phyloP scores from a whole-genome alignment of 2,888 invertebrate species.

The Zygaena filipendulae region DNA sequence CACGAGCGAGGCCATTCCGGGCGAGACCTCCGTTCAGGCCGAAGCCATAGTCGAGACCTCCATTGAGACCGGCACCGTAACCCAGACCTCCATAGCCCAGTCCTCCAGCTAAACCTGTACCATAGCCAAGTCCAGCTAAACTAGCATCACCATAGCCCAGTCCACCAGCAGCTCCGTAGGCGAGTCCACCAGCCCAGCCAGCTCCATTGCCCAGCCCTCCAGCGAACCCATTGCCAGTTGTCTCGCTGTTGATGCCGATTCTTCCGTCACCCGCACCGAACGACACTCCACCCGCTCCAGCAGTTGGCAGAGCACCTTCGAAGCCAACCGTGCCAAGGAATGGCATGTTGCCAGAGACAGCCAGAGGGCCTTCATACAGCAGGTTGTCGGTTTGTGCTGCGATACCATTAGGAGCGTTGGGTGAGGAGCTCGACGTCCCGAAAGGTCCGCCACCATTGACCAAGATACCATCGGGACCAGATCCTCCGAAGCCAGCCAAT shows the following conservation, averaged over 20 bases:
- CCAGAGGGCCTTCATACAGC: slow-evolving; percentile 25
- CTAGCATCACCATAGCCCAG: background rate
- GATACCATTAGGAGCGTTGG: slow-evolving; percentile 25
- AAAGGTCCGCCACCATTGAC: slow-evolving; percentile 17
- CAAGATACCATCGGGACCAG: background rate
- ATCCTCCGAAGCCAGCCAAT: background rate
- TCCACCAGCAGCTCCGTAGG: background rate
- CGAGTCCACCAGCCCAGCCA: background rate
- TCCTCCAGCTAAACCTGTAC: background rate
- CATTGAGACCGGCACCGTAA: background rate
- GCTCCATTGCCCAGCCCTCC: background rate
- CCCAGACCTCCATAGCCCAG: background rate
- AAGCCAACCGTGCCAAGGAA: slow-evolving; percentile 23
- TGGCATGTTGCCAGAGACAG: slow-evolving; percentile 23
- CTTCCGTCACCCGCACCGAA: slow-evolving; percentile 24
- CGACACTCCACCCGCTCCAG: slow-evolving; percentile 21
- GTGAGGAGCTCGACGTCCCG: slow-evolving; percentile 22
- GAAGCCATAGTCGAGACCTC: background rate
- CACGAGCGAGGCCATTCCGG: too few relatives aligned
- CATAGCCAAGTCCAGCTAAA: background rate
- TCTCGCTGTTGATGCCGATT: slow-evolving; percentile 19
- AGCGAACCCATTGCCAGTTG: slow-evolving; percentile 8
- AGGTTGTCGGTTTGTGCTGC: slow-evolving; percentile 25
- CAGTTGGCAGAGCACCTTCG: slow-evolving; percentile 20
- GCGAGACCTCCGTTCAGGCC: too few relatives aligned